Base-by-base conservation (phyloP, 2,888 invertebrate genomes). In the Chloromyia formosa region DNA sequence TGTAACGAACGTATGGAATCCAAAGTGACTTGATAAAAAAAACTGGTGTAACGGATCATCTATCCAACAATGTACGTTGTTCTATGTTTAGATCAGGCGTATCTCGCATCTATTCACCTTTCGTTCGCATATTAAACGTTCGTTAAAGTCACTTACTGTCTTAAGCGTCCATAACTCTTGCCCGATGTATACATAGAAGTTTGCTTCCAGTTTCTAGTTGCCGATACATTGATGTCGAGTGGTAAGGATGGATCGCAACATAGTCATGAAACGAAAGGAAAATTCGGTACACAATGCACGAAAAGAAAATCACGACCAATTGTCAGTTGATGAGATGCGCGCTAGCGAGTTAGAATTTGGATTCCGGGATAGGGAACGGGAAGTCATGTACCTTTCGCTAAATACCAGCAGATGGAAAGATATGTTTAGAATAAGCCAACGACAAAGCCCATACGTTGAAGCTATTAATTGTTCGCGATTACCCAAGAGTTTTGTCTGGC, bases 241-340 rank as follows among this genome's bases (percentile, higher is more conserved):
- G 40, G 16, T 12, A 45, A 42, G 45, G 66, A 22, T 49, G 42
- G 66, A 45, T 9, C 14, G 22, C 16, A 22, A 18, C 27, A 40
- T 16, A 71, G 42, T 71, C 71, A 71, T 73, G 61, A 42, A 73
- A 73, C 73, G 73, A 73, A 73, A 73, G 73, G 73, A 73, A 73
- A 73, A 73, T 73, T 73, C 56, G 61, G 73, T 61, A 12, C 45
- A 73, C 60, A 73, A 73, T 61, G 73, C 61, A 58, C 56, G 61
- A 61, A 73, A 73, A 73, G 40, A 61, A 73, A 73, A 73, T 73
- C 73, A 73, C 73, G 73, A 73, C 61, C 7, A 14, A n/a, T 61
- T 58, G 56, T 54, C 16, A 27, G 27, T 22, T 10, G 27, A 45
- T 22, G 12, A 22, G 56, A 42, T 18, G 49, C 35, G 4, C 4